Base-by-base conservation (phyloP, 2,888 invertebrate species). In the Plagodis dolabraria region DNA sequence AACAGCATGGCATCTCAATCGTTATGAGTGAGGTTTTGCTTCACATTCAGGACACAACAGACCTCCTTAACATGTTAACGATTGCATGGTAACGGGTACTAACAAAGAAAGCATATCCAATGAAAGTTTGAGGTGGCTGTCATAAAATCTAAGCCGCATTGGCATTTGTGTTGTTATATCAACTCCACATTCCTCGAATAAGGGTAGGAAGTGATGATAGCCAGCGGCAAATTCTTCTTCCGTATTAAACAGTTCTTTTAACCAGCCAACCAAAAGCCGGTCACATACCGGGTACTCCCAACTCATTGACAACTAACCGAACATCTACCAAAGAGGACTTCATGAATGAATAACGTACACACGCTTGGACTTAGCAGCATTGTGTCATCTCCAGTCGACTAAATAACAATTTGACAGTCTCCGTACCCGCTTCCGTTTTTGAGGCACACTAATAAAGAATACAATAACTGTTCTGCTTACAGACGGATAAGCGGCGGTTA, bases 371-470 rank as follows among this genome's bases (percentile, higher is more conserved):
- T 83, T 83, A 78, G 67, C 79, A 75, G 79, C 65, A 81, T 83
- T 83, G 79, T 85, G 79, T 77, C 72, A 80, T 67, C 63, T 71
- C 63, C 68, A 76, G 70, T 73, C 71, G 68, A 76, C 71, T 75
- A 71, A 76, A 77, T 74, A 77, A 76, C 72, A 72, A 60, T 74
- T 71, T 72, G 72, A 70, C 76, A 70, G 72, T 68, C 75, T 73
- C 70, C 75, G 10, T 68, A 5, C 51, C 74, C 75, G 81, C 82
- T 89, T 89, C 89, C 89, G 87, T 80, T 85, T 79, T 67, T 83
- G 64, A 66, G 67, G 69, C 69, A 74, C 76, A 80, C 83, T 87
- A 87, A 88, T 80, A 80, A 76, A 44, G 63, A 65, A 58, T 61
- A 87, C 85, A 89, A 86, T 87, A 78, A 77, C 72, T 73, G 53